These are phyloP conservation scores for Eustalomyia histrio DNA, from an alignment of 2,888 invertebrate species.

Conservation along the genomic window DNA sequence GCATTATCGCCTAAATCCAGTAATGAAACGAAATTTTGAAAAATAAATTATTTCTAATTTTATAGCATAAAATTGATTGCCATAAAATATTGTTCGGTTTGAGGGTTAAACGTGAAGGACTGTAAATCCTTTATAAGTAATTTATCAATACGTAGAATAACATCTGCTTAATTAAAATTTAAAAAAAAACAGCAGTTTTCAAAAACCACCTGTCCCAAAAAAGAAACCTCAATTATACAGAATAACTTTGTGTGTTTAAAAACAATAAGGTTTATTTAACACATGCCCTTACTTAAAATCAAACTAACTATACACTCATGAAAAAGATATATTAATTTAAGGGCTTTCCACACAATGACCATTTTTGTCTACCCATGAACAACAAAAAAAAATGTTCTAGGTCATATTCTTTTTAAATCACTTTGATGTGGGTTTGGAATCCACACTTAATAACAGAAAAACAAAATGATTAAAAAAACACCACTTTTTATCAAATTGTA, in stretches of 20 bases:
- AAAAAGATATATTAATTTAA: too few relatives aligned
- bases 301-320: too few relatives aligned
- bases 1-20: too few relatives aligned
- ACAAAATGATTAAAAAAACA: constrained; percentile 18
- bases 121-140: not conserved
- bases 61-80: too few relatives aligned
- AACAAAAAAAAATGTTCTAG: constrained; percentile 1
- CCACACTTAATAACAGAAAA: constrained; percentile 11
- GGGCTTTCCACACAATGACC: too few relatives aligned
- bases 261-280: not conserved
- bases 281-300: too few relatives aligned
- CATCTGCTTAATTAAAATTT: not conserved
- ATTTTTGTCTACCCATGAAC: not conserved
- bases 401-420: not conserved
- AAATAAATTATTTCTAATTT: too few relatives aligned
- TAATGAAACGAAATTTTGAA: too few relatives aligned
- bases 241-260: not conserved
- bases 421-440: constrained; percentile 34
- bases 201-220: not conserved
- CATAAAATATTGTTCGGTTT: too few relatives aligned
- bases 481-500: not conserved
- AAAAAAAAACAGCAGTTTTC: not conserved
- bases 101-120: too few relatives aligned
- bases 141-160: not conserved
- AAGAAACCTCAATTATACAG: not conserved